Percentiles rank a stretch among this genome's conserved stretches.
Conservation (phyloP, 1,140 invertebrate genomes). For the Andrena cerasifolii region DNA sequence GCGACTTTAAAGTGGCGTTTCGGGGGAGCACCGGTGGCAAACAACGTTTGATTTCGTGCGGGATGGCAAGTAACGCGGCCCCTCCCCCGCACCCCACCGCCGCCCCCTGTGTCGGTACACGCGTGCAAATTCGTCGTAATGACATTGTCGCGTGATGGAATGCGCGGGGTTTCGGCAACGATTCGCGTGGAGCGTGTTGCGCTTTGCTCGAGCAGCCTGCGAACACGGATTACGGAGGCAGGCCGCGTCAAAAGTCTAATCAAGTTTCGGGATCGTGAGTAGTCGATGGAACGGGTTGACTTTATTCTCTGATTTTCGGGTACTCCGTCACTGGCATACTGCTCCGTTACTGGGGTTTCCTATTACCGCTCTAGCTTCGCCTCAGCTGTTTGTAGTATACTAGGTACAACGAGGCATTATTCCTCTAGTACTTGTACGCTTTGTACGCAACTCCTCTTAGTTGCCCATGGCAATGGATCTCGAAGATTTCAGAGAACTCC, state of each 20-base stretch:
- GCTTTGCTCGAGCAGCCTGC: neutral
- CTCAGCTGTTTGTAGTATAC: too few relatives aligned
- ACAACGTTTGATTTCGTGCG: constrained; percentile 53
- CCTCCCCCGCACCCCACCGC: neutral
- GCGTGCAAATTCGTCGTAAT: constrained; percentile 33
- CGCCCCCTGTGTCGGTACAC: neutral
- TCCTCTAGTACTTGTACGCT: too few relatives aligned
- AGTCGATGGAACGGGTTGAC: neutral
- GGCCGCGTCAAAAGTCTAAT: neutral
- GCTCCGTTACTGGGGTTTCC: too few relatives aligned
- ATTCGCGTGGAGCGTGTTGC: constrained; percentile 13
- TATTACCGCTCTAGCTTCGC: too few relatives aligned
- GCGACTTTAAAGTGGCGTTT: constrained; percentile 62
- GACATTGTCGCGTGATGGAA: constrained; percentile 45
- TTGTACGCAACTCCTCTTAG: too few relatives aligned
- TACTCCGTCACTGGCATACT: too few relatives aligned
- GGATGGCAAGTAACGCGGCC: constrained; percentile 3
- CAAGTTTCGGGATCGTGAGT: neutral
- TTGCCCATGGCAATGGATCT: too few relatives aligned
- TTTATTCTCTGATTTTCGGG: too few relatives aligned
- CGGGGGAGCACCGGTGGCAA: constrained; percentile 37
- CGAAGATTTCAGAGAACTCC: too few relatives aligned
- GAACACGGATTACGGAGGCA: neutral
- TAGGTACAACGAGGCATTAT: too few relatives aligned
- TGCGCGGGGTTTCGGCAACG: neutral